Percentiles rank a stretch among this genome's conserved stretches.
Conservation (phyloP, 2,888 invertebrate genomes). For the Hypsopygia costalis region DNA sequence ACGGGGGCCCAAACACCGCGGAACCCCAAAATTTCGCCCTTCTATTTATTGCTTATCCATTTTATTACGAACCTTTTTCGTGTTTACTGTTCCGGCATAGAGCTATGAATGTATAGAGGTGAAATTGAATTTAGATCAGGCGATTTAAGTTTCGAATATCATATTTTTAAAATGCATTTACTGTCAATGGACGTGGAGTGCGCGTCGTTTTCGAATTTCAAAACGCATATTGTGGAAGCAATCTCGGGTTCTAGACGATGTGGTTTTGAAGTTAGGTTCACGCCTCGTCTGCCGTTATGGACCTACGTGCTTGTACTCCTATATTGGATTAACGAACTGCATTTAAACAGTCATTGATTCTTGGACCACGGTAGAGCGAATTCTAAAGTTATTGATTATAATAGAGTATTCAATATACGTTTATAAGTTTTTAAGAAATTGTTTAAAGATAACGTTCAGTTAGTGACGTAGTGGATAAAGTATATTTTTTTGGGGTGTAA, state of each 20-base stretch:
- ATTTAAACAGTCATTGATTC: slow-evolving; percentile 40
- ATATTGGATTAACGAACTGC: slow-evolving; percentile 40
- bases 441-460: too few species aligned
- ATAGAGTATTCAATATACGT: too few species aligned
- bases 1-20: slow-evolving; percentile 31
- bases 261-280: slow-evolving; percentile 36
- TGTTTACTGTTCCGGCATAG: slow-evolving; percentile 29
- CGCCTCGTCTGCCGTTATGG: slow-evolving; percentile 40
- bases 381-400: too few species aligned
- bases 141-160: slow-evolving; percentile 11
- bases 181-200: slow-evolving; percentile 31
- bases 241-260: slow-evolving; percentile 45
- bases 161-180: slow-evolving; percentile 27
- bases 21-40: slow-evolving; percentile 46
- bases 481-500: too few species aligned
- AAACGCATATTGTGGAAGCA: slow-evolving; percentile 54
- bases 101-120: slow-evolving; percentile 17
- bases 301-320: slow-evolving; percentile 59
- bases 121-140: slow-evolving; percentile 6
- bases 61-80: slow-evolving; percentile 48
- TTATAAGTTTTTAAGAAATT: too few species aligned
- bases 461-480: too few species aligned
- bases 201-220: slow-evolving; percentile 41
- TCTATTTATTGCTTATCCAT: slow-evolving; percentile 61
- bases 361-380: slow-evolving; percentile 8